Percentiles rank a stretch among this genome's conserved stretches.
phyloP scores from a whole-genome alignment of 2,797 vertebrate genomes.

The Onychomys arenicola region DNA sequence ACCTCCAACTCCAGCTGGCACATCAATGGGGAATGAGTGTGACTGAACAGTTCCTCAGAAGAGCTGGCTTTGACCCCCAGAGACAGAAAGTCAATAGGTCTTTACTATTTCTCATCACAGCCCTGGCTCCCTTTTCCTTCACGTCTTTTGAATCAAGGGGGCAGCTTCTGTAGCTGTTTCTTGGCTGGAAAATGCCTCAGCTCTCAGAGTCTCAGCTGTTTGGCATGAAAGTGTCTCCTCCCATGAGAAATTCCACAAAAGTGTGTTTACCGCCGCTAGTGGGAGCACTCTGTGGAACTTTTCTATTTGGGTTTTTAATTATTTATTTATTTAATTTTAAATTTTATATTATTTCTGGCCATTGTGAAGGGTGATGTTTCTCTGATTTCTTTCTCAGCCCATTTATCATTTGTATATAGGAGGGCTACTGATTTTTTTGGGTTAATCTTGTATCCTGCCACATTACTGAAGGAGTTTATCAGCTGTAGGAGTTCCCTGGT shows the following conservation, averaged over 20 bases:
- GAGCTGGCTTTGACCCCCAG: not conserved
- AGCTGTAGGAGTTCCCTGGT: too few relatives aligned
- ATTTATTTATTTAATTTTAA: not conserved
- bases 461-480: too few relatives aligned
- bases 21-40: not conserved
- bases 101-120: not conserved
- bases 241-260: not conserved
- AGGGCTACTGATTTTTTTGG: too few relatives aligned
- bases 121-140: not conserved
- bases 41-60: not conserved
- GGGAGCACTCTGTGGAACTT: not conserved
- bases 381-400: too few relatives aligned
- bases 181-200: not conserved
- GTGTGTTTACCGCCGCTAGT: not conserved
- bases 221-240: not conserved
- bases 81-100: not conserved
- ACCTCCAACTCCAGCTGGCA: not conserved
- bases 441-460: too few relatives aligned
- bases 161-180: constrained; percentile 14
- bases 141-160: not conserved
- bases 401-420: too few relatives aligned
- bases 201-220: not conserved
- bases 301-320: not conserved
- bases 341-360: not conserved
- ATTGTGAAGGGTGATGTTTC: too few relatives aligned